Percentiles rank a stretch among this genome's conserved stretches.
These are phyloP conservation scores for Drosophila mojavensis DNA, from an alignment of 1,140 invertebrate genomes.

Conservation along the genomic window DNA sequence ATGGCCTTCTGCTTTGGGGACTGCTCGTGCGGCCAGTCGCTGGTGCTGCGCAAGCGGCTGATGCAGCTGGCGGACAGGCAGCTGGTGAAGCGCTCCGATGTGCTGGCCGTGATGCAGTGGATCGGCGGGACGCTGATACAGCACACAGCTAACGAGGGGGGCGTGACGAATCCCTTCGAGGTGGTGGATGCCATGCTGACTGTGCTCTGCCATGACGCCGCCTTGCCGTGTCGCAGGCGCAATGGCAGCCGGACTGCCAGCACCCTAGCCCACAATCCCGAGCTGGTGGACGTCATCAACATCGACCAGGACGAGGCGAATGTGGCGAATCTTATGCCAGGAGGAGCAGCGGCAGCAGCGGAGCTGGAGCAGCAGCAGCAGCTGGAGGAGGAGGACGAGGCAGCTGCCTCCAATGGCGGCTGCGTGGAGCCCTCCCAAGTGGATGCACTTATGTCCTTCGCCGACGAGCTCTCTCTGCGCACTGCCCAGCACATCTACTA, in stretches of 20 bases:
- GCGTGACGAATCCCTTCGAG: constrained; percentile 87
- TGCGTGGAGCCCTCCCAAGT: constrained; percentile 86
- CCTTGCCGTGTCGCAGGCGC: constrained; percentile 88
- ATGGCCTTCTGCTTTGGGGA: constrained; percentile 94
- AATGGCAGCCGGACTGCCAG: constrained; percentile 51
- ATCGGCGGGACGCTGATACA: constrained; percentile 87
- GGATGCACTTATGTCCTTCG: constrained; percentile 89
- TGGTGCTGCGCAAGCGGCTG: constrained; percentile 79
- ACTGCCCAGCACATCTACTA: constrained; percentile 88
- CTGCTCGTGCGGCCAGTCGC: constrained; percentile 91
- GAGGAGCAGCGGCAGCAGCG: not conserved
- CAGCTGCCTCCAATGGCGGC: constrained; percentile 32
- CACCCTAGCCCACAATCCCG: constrained; percentile 44
- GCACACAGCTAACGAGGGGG: constrained; percentile 85
- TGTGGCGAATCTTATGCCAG: constrained; percentile 26
- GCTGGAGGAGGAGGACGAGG: constrained; percentile 18
- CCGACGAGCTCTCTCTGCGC: constrained; percentile 90
- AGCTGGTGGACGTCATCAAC: constrained; percentile 80
- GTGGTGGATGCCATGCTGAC: constrained; percentile 92
- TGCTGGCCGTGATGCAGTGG: constrained; percentile 85
- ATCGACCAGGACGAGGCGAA: constrained; percentile 80
- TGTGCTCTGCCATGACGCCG: constrained; percentile 92
- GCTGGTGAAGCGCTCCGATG: constrained; percentile 86
- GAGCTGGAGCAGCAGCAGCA: constrained; percentile 3
- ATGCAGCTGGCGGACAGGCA: constrained; percentile 50